phyloP scores from a whole-genome alignment of 2,888 invertebrate genomes.

The Timandra comae region DNA sequence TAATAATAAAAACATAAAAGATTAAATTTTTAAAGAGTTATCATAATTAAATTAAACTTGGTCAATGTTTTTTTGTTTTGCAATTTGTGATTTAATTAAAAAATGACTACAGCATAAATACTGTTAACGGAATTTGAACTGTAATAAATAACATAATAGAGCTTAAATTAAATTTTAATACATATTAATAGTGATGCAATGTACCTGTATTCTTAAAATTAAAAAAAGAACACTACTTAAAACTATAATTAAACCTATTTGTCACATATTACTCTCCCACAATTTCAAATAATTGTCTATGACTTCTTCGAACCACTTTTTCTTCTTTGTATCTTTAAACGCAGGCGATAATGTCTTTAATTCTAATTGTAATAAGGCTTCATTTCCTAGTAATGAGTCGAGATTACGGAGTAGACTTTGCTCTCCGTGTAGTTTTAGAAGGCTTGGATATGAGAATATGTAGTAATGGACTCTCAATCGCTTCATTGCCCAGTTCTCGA shows the following conservation, averaged over 20 bases:
- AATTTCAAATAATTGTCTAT: slow-evolving; percentile 92
- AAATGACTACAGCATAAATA: too few relatives aligned
- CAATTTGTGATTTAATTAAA: too few relatives aligned
- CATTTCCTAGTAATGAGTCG: slow-evolving; percentile 85
- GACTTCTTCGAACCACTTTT: slow-evolving; percentile 91
- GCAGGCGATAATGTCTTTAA: slow-evolving; percentile 86
- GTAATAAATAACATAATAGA: too few relatives aligned
- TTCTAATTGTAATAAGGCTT: slow-evolving; percentile 89
- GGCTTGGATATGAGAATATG: slow-evolving; percentile 87
- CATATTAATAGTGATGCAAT: too few relatives aligned
- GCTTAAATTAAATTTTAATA: too few relatives aligned
- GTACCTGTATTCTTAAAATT: too few relatives aligned
- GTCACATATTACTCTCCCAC: slow-evolving; percentile 93
- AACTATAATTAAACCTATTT: slow-evolving; percentile 17
- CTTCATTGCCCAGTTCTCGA: slow-evolving; percentile 85
- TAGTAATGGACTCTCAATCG: slow-evolving; percentile 85
- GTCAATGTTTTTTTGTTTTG: too few relatives aligned
- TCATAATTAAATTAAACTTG: too few relatives aligned
- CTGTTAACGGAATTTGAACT: too few relatives aligned
- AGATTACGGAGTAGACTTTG: slow-evolving; percentile 81
- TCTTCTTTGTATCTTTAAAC: slow-evolving; percentile 84
- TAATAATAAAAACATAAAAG: too few relatives aligned
- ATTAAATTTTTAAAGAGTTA: too few relatives aligned
- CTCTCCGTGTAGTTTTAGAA: slow-evolving; percentile 89
- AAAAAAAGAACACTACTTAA: slow-evolving; percentile 7